phyloP scores from a whole-genome alignment of 2,888 invertebrate genomes.

The Hymenopus coronatus region DNA sequence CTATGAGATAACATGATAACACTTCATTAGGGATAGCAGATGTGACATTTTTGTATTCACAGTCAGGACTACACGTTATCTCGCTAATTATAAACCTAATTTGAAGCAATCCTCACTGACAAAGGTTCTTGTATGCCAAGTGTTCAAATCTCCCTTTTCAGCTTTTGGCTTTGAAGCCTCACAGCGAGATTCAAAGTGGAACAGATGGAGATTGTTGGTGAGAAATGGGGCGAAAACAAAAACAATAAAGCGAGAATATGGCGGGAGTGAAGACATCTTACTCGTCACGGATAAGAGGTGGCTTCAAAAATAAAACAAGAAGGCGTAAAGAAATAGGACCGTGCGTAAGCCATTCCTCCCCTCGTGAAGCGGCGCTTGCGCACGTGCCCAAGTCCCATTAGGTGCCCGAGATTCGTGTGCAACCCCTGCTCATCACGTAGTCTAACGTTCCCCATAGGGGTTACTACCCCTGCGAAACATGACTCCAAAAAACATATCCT shows the following conservation, averaged over 20 bases:
- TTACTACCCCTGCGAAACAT: neutral
- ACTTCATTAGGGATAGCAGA: too few relatives aligned
- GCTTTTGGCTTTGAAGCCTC: neutral
- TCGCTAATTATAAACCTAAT: neutral
- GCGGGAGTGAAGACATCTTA: neutral
- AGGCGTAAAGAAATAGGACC: neutral
- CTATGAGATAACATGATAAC: too few relatives aligned
- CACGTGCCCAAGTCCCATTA: conserved; percentile 3
- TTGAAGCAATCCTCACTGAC: neutral
- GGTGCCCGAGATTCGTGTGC: neutral
- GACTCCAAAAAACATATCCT: neutral
- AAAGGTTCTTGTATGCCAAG: neutral
- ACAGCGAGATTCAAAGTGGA: neutral
- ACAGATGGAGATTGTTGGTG: neutral
- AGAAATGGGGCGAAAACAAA: neutral
- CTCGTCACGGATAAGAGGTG: neutral
- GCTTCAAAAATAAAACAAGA: neutral
- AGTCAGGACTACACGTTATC: too few relatives aligned
- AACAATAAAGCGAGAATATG: conserved; percentile 6
- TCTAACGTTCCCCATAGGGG: neutral
- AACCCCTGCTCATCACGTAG: conserved; percentile 9
- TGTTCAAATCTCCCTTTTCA: too few relatives aligned
- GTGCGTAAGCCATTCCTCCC: neutral
- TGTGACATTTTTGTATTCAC: too few relatives aligned
- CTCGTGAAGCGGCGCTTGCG: neutral